Conservation (phyloP, 2,888 invertebrate genomes). For the Nudaria mundana region DNA sequence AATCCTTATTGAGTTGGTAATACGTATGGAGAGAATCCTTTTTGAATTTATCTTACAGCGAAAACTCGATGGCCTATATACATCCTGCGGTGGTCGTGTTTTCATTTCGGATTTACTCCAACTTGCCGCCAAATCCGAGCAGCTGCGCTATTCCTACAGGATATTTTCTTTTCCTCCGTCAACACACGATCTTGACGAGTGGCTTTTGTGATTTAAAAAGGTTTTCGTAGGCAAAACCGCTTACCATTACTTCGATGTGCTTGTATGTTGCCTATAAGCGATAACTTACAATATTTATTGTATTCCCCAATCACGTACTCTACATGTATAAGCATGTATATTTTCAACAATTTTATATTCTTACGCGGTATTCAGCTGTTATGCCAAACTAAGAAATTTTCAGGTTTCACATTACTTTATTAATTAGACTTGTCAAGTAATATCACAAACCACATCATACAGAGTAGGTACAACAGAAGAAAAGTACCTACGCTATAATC, state of each 20-base stretch:
- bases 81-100: constrained; percentile 62
- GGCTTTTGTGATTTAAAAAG: constrained; percentile 79
- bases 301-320: constrained; percentile 15
- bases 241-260: constrained; percentile 52
- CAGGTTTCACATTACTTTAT: no score
- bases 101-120: constrained; percentile 77
- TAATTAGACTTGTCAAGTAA: no score
- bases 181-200: constrained; percentile 74
- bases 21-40: constrained; percentile 63
- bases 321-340: constrained; percentile 12
- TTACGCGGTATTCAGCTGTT: no score
- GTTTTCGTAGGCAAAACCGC: constrained; percentile 71
- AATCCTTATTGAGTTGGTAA: constrained; percentile 75
- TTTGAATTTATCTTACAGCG: constrained; percentile 67
- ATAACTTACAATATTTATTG: constrained; percentile 37
- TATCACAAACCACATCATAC: no score
- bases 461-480: no score
- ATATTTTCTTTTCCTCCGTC: constrained; percentile 75
- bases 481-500: no score
- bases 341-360: no score
- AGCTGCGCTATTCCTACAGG: constrained; percentile 68
- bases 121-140: constrained; percentile 72
- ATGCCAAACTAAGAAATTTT: no score
- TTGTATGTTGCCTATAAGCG: constrained; percentile 47
- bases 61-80: constrained; percentile 68